Base-by-base conservation (phyloP, 2,888 invertebrate genomes). In the Noctua janthina region DNA sequence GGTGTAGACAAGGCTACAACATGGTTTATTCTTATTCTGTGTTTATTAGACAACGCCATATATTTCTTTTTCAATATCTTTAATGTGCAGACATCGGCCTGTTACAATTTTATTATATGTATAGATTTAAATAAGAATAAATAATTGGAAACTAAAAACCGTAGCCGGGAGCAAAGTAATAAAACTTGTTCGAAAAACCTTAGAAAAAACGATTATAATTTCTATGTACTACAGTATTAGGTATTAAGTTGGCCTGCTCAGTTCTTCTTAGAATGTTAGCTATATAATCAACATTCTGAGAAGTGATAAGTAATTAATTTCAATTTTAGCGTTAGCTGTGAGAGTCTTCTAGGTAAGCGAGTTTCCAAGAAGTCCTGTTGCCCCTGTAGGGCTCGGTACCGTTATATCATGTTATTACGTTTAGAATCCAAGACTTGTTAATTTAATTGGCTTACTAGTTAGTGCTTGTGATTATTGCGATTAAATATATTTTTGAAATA, bases 291-390 rank as follows among this genome's bases (percentile, higher is more conserved):
- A 51, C 51, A 2, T 75, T 82, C 83, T 39, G 2, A 29, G 62
- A 82, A 62, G 59, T 46, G 29, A 29, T 69, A 82, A 62, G 54
- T 82, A 69, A 82, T 82, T 82, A 82, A 82, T 81, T 81, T 69
- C 35, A 82, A 69, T 76, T 82, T 69, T 70, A 83, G 76, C 82
- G 51, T 74, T 39, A 29, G 54, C 39, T 62, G 15, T 29, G 46
- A 15, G 49, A 73, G n/a, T 35, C 62, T 76, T 82, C 82, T 59
- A 29, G 13, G 43, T 82, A 74, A 69, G 23, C 29, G 39, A n/a
- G 76, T 35, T 83, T 81, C 83, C 54, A 13, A 54, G 81, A 83
- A 81, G 29, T 64, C 62, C 11, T 54, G n/a, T 54, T 35, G n/a
- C 62, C 64, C 10, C 29, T 62, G 7, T 29, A 62, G 29, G 15